Percentiles rank a stretch among this genome's conserved stretches.
phyloP scores from a whole-genome alignment of 2,888 invertebrate genomes.

The Operophtera brumata region DNA sequence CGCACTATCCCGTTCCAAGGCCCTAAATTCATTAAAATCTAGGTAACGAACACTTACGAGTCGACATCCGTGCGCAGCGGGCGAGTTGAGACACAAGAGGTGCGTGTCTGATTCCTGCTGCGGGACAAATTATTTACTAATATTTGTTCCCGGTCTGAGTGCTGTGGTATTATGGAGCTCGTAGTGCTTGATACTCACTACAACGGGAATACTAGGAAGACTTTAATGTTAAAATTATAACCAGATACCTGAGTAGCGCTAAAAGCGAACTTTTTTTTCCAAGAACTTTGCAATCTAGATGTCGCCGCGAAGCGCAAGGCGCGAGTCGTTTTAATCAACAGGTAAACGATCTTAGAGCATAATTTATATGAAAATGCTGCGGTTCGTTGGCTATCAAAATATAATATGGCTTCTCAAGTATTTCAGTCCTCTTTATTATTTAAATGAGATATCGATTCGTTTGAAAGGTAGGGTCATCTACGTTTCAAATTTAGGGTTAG shows the following conservation, averaged over 20 bases:
- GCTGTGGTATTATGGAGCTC: too few species aligned
- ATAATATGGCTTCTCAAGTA: neutral
- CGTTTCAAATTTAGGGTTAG: neutral
- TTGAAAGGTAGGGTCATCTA: neutral
- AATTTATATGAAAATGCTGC: slow-evolving; percentile 2
- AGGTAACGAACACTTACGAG: too few species aligned
- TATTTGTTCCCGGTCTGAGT: too few species aligned
- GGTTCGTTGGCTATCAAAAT: slow-evolving; percentile 4
- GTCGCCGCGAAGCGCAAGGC: slow-evolving; percentile 4
- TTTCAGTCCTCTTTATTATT: slow-evolving; percentile 5
- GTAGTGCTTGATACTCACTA: too few species aligned
- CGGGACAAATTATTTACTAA: too few species aligned
- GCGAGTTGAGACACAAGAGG: too few species aligned
- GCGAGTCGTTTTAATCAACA: slow-evolving; percentile 16
- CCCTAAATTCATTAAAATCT: too few species aligned
- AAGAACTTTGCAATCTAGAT: slow-evolving; percentile 9
- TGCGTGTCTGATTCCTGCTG: too few species aligned
- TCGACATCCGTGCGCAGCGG: too few species aligned
- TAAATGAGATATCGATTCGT: neutral
- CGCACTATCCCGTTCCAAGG: too few species aligned
- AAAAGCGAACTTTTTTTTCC: slow-evolving; percentile 1
- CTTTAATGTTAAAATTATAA: too few species aligned
- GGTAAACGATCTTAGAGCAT: slow-evolving; percentile 11
- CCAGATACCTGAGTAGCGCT: neutral
- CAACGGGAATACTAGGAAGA: too few species aligned